A percentile compares a stretch with the other conserved stretches of the same genome.
Evolutionary conservation across 2,888 invertebrate genomes (phyloP).

Genomic region (Leptinotarsa juncta): DNA sequence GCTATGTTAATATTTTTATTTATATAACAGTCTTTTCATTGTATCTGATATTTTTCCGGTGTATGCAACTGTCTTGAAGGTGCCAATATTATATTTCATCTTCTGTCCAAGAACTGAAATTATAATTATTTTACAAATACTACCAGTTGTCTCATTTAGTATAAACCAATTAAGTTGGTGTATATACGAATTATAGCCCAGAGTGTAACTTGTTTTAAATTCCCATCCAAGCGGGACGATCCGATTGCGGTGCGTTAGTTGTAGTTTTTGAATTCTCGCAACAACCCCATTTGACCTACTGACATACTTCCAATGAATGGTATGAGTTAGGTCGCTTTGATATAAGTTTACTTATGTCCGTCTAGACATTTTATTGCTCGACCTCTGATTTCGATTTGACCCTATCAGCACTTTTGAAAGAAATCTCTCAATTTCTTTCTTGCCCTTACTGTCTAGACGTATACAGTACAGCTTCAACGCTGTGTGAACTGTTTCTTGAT

Average conservation of each 20-base stretch:
- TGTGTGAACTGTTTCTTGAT: neutral
- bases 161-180: too few species aligned
- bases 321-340: conserved; percentile 12
- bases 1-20: too few species aligned
- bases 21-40: too few species aligned
- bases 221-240: neutral
- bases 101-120: too few species aligned
- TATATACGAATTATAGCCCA: too few species aligned
- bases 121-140: too few species aligned
- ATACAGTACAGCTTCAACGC: neutral
- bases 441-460: neutral
- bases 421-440: neutral
- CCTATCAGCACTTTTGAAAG: conserved; percentile 6
- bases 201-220: too few species aligned
- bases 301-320: neutral
- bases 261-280: neutral
- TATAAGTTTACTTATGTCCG: conserved; percentile 7
- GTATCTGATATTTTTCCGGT: too few species aligned
- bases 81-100: too few species aligned
- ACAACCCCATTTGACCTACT: neutral
- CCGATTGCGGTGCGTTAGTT: neutral
- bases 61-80: too few species aligned
- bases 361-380: conserved; percentile 18
- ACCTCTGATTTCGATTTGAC: conserved; percentile 13
- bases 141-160: too few species aligned